Evolutionary conservation across 2,797 vertebrate species (phyloP).

Genomic region (Anabas testudineus): DNA sequence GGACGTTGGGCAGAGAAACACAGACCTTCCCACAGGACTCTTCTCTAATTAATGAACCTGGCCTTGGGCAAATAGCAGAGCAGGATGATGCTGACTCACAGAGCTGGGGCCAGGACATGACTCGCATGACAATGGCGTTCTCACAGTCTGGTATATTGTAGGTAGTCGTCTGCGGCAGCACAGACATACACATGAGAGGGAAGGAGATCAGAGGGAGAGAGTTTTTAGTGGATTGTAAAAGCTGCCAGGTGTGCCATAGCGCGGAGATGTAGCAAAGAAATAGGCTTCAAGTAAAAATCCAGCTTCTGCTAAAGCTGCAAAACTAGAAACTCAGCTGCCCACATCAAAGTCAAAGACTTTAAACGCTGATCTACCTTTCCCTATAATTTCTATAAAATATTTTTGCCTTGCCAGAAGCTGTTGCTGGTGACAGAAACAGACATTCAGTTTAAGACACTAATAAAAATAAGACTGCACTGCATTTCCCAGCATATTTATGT

Average conservation of each 20-base stretch:
- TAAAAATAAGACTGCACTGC: constrained; percentile 28
- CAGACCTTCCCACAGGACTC: constrained; percentile 78
- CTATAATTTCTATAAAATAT: constrained; percentile 28
- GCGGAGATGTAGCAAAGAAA: constrained; percentile 19
- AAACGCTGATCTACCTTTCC: constrained; percentile 21
- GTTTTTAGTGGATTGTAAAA: constrained; percentile 49
- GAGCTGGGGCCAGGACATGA: constrained; percentile 68
- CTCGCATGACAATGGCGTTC: constrained; percentile 70
- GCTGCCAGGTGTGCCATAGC: constrained; percentile 38
- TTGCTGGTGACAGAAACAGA: constrained; percentile 31
- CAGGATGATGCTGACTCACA: constrained; percentile 77
- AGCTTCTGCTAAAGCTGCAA: constrained; percentile 24
- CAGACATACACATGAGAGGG: constrained; percentile 20
- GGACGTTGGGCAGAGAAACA: constrained; percentile 75
- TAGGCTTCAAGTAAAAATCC: constrained; percentile 41
- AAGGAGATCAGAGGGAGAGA: constrained; percentile 46
- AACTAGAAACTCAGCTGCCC: constrained; percentile 35
- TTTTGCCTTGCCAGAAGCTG: constrained; percentile 5
- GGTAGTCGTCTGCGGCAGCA: constrained; percentile 39
- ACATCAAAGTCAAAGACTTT: constrained; percentile 42
- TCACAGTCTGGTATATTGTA: constrained; percentile 48
- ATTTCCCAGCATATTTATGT: constrained; percentile 2
- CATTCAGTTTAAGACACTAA: constrained; percentile 29
- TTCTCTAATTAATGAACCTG: constrained; percentile 87
- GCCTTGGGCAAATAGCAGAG: constrained; percentile 81